Conservation (phyloP, 2,888 invertebrate genomes). For the Epirrhoe tristata region DNA sequence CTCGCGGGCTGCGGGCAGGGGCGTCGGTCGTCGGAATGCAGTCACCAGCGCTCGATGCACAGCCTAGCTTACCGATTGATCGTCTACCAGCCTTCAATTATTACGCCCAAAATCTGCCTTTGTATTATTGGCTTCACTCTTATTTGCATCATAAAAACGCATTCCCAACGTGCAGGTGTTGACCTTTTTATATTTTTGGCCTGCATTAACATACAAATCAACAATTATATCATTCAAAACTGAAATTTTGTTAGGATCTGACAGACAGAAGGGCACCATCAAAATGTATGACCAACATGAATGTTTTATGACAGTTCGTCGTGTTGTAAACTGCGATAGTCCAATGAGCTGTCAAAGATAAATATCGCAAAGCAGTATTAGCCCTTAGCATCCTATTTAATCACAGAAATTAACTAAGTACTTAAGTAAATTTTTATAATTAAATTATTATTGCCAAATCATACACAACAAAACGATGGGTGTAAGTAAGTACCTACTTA, state of each 20-base stretch:
- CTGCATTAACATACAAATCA: too few species aligned
- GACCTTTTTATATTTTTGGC: too few species aligned
- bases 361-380: background rate
- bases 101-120: background rate
- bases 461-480: background rate
- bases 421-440: too few species aligned
- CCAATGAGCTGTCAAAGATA: background rate
- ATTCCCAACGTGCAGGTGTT: background rate
- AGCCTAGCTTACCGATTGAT: conserved; percentile 73
- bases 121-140: background rate
- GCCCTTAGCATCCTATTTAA: too few species aligned
- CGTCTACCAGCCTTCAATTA: conserved; percentile 50
- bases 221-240: background rate
- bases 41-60: conserved; percentile 78
- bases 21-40: conserved; percentile 79
- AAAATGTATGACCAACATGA: background rate
- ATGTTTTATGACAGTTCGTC: background rate
- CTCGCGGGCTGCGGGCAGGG: conserved; percentile 57
- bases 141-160: background rate
- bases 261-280: background rate
- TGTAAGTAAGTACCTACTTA: too few species aligned
- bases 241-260: background rate
- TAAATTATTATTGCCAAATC: background rate
- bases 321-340: background rate
- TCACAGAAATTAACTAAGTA: too few species aligned